Evolutionary conservation across 2,113 vertebrate species (phyloP).

Genomic region (Hoplias malabaricus): DNA sequence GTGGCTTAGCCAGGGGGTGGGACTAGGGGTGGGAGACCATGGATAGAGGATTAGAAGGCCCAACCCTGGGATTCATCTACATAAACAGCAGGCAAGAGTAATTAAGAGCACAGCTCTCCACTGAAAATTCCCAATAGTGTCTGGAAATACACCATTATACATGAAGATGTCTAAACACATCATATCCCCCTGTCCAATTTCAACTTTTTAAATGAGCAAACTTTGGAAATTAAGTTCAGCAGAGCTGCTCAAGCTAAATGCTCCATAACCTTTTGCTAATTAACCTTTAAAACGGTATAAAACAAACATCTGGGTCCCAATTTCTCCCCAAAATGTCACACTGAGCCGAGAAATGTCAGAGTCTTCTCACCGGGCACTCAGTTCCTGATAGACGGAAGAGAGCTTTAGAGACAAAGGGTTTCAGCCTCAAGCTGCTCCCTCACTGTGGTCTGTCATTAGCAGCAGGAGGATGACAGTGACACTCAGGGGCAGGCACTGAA

Average conservation of each 20-base stretch:
- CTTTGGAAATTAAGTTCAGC: background rate
- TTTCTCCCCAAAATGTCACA: slow-evolving; percentile 1
- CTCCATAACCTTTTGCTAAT: background rate
- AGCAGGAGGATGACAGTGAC: background rate
- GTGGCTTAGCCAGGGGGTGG: slow-evolving; percentile 1
- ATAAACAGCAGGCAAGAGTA: background rate
- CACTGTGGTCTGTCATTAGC: background rate
- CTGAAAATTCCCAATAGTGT: background rate
- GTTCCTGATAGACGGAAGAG: background rate
- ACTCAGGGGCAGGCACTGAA: background rate
- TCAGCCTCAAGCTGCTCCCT: background rate
- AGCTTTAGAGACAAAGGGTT: background rate
- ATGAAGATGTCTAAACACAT: background rate
- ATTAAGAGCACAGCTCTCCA: background rate
- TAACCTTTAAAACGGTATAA: background rate
- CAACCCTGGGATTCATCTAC: slow-evolving; percentile 6
- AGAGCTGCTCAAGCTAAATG: background rate
- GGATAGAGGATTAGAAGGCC: slow-evolving; percentile 19
- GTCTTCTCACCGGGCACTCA: background rate
- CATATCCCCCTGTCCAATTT: background rate
- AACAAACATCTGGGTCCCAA: background rate
- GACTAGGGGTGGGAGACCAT: background rate
- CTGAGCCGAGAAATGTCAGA: background rate
- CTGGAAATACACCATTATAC: background rate
- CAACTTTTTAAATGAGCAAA: background rate